Evolutionary conservation across 2,797 vertebrate species (phyloP).

Genomic region (Coregonus suidteri): DNA sequence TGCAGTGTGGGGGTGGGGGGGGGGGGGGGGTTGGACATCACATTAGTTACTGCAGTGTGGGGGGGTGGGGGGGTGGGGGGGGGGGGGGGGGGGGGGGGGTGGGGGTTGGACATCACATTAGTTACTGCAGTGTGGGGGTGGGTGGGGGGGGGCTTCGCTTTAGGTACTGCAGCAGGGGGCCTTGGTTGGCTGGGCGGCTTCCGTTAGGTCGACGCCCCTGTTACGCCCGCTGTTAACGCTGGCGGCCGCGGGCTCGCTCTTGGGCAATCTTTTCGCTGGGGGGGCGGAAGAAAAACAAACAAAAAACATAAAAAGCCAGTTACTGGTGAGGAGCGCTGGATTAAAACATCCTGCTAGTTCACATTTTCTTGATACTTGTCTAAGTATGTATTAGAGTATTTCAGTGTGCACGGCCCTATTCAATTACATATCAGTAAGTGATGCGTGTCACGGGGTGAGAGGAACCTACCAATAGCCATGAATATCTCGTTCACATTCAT

Average conservation of each 20-base stretch:
- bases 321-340: background rate
- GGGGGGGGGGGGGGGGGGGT: background rate
- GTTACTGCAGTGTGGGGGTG: slow-evolving; percentile 82
- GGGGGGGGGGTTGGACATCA: slow-evolving; percentile 47
- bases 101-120: slow-evolving; percentile 62
- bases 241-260: slow-evolving; percentile 90
- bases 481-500: slow-evolving; percentile 97
- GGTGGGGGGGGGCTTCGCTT: slow-evolving; percentile 48
- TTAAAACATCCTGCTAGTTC: background rate
- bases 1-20: slow-evolving; percentile 80
- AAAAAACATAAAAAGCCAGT: slow-evolving; percentile 1
- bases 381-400: background rate
- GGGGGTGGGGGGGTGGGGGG: slow-evolving; percentile 40
- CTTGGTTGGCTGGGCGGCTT: slow-evolving; percentile 88
- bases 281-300: slow-evolving; percentile 7
- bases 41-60: slow-evolving; percentile 83
- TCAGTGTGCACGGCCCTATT: background rate
- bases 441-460: background rate
- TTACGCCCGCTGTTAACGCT: slow-evolving; percentile 84
- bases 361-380: background rate
- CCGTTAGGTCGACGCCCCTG: slow-evolving; percentile 93
- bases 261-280: slow-evolving; percentile 95
- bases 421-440: background rate
- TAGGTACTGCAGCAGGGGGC: slow-evolving; percentile 97
- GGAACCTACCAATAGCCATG: slow-evolving; percentile 84